phyloP scores from a whole-genome alignment of 2,797 vertebrate genomes.

The Dendrocincla tyrannina region DNA sequence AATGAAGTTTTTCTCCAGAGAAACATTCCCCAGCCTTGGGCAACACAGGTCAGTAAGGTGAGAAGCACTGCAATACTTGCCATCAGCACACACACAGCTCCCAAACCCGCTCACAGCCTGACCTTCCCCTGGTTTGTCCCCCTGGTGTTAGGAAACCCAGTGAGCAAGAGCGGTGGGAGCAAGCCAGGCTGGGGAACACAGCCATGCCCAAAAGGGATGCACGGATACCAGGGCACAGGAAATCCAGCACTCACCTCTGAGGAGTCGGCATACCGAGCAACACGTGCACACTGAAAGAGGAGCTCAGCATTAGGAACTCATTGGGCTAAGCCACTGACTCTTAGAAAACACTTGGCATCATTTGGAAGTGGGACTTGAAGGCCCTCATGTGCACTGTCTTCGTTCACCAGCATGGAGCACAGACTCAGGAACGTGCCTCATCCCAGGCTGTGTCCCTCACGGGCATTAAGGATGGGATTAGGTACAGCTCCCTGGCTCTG shows the following conservation, averaged over 20 bases:
- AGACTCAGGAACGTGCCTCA: not conserved
- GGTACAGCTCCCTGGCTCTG: not conserved
- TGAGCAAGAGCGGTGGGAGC: not conserved
- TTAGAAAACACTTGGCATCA: not conserved
- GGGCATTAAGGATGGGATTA: not conserved
- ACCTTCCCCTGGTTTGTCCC: not conserved
- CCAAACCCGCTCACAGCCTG: not conserved
- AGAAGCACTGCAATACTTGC: not conserved
- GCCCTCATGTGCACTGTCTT: accelerated
- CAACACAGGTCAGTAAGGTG: not conserved
- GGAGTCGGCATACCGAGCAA: conserved; percentile 74
- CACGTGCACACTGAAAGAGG: conserved; percentile 79
- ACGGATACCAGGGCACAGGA: not conserved
- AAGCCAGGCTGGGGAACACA: not conserved
- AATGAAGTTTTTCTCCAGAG: not conserved
- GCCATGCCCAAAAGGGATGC: not conserved
- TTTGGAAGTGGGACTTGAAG: not conserved
- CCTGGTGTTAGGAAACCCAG: conserved; percentile 13
- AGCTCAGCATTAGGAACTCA: conserved; percentile 31
- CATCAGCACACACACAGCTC: not conserved
- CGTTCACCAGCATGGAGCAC: not conserved
- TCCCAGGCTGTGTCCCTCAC: not conserved
- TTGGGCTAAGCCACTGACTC: not conserved
- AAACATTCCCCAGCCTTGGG: not conserved
- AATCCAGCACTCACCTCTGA: conserved; percentile 78